Evolutionary conservation across 2,888 invertebrate genomes (phyloP), one percentile per base, ranked within the genome.

Genomic region (Tetragonula carbonaria): DNA sequence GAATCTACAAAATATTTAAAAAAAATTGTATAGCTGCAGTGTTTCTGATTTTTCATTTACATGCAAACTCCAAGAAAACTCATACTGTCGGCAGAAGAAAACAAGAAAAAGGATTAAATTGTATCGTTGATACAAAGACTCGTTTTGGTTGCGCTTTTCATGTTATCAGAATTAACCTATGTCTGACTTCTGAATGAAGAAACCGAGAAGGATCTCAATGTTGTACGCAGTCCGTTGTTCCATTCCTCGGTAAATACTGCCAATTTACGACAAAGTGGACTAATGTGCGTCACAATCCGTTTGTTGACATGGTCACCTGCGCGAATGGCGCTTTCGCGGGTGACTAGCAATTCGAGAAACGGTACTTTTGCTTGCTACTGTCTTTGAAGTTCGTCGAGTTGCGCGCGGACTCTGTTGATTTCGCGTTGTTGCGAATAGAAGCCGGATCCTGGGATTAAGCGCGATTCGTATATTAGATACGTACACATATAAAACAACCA

Each of bases 221-320:
- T 33, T 33, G 50, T 51, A n/a, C 16, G 67, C 23, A 38, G 63
- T 73, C 66, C 51, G 67, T 67, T 81, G 59, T 33, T 81, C 53
- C n/a, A 18, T 55, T 71, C 55, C 50, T 62, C 23, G 11, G 57
- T 63, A 70, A 83, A 81, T 72, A 80, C 71, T 28, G 50, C 63
- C 38, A 21, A 57, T 59, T 55, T 16, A 11, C 83, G 57, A 70
- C 76, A 73, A 70, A 81, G 57, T 63, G n/a, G 50, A 38, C 73
- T 76, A 83, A 83, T 83, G 68, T 57, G 45, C 73, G 63, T 70
- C 57, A 81, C 72, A 72, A 81, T 81, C 76, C 68, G 51, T 63
- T 62, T 83, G 80, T 81, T 21, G 4, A 53, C 18, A 63, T 57
- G 28, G 33, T 21, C 23, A 28, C 51, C 67, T 66, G 23, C 62